Percentiles rank a stretch among this genome's conserved stretches.
Evolutionary conservation across 53 echinoderm and acorn worm species (phyloP).

Genomic region (Crossaster papposus): DNA sequence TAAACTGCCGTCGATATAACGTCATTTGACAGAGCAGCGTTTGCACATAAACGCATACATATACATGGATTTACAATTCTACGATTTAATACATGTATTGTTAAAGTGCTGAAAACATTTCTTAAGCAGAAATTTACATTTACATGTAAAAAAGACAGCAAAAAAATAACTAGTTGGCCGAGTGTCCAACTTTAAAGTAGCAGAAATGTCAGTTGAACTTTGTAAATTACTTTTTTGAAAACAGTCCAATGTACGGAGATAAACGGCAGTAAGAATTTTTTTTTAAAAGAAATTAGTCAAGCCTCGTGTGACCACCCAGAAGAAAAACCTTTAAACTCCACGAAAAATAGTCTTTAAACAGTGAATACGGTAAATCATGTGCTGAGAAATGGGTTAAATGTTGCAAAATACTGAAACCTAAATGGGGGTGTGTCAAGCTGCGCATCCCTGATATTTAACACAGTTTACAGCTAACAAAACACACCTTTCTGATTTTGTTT

Average conservation of each 20-base stretch:
- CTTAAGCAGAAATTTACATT: not conserved
- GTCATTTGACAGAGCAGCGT: not conserved
- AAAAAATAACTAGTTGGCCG: not conserved
- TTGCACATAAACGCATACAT: not conserved
- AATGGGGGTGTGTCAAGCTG: too few relatives aligned
- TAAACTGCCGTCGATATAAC: not conserved
- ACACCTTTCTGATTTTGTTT: too few relatives aligned
- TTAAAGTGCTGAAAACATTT: not conserved
- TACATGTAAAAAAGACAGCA: not conserved
- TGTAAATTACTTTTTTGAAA: not conserved
- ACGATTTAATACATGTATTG: not conserved
- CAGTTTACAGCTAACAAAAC: too few relatives aligned
- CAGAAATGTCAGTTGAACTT: not conserved
- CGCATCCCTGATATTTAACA: too few relatives aligned
- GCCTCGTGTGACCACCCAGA: not conserved
- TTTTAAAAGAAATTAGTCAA: too few relatives aligned
- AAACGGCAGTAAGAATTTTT: not conserved
- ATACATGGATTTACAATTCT: not conserved
- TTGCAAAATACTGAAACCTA: too few relatives aligned
- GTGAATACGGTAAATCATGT: not conserved
- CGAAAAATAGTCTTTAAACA: not conserved
- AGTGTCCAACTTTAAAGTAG: too few relatives aligned
- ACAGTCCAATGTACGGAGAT: constrained; percentile 4
- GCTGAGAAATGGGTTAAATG: too few relatives aligned
- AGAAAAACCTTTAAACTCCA: not conserved